These are phyloP conservation scores for Anticlea derivata DNA, from an alignment of 2,888 invertebrate genomes.

Conservation along the genomic window DNA sequence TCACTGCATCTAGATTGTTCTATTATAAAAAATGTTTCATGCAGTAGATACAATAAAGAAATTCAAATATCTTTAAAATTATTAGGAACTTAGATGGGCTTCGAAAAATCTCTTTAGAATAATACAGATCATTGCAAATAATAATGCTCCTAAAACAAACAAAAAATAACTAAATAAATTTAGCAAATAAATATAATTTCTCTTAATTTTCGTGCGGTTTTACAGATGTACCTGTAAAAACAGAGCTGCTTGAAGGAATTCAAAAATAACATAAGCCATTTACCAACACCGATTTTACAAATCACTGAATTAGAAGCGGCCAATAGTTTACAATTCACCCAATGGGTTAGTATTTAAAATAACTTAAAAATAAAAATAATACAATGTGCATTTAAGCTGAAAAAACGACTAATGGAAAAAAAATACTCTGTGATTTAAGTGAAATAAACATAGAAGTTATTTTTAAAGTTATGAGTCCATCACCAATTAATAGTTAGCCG, in stretches of 20 bases:
- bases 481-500: too few species aligned
- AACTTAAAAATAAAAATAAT: slow-evolving; percentile 43
- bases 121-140: slow-evolving; percentile 47
- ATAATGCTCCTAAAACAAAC: slow-evolving; percentile 32
- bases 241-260: slow-evolving; percentile 53
- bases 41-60: slow-evolving; percentile 20
- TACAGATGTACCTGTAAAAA: slow-evolving; percentile 79
- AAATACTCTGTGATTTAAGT: too few species aligned
- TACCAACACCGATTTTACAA: slow-evolving; percentile 38
- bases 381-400: slow-evolving; percentile 47
- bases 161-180: slow-evolving; percentile 40
- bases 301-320: slow-evolving; percentile 30
- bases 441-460: too few species aligned
- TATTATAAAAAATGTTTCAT: slow-evolving; percentile 36
- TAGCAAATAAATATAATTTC: slow-evolving; percentile 57
- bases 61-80: slow-evolving; percentile 33
- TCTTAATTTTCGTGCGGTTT: slow-evolving; percentile 65
- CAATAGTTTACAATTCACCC: slow-evolving; percentile 45
- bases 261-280: slow-evolving; percentile 21
- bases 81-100: slow-evolving; percentile 68
- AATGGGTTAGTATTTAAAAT: slow-evolving; percentile 52
- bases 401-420: slow-evolving; percentile 40
- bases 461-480: too few species aligned
- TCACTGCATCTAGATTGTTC: slow-evolving; percentile 47
- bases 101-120: slow-evolving; percentile 61